Evolutionary conservation across 2,888 invertebrate species (phyloP).

Genomic region (Stenodera caucasica): DNA sequence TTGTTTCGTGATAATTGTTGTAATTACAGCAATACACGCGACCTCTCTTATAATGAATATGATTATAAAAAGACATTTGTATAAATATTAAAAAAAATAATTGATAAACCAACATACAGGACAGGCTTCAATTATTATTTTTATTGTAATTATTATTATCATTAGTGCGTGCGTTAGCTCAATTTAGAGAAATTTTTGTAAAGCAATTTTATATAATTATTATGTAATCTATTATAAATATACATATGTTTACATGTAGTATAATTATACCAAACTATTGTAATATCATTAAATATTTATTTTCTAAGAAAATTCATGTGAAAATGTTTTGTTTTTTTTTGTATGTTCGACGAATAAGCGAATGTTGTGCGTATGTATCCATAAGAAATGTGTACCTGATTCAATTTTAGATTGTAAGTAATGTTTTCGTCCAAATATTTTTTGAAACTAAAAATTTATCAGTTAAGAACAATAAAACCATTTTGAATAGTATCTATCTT

Average conservation of each 20-base stretch:
- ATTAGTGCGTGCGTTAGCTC: not conserved
- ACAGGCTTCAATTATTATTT: not conserved
- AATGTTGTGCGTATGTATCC: conserved; percentile 15
- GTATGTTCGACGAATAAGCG: conserved; percentile 3
- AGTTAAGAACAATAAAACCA: conserved; percentile 4
- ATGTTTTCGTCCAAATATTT: conserved; percentile 37
- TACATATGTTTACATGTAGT: not conserved
- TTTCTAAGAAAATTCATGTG: not conserved
- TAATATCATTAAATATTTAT: not conserved
- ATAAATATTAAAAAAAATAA: too few relatives aligned
- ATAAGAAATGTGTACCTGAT: conserved; percentile 37
- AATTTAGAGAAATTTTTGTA: not conserved
- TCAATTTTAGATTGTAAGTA: conserved; percentile 34
- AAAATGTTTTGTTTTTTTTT: conserved; percentile 23
- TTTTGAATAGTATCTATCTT: conserved; percentile 5
- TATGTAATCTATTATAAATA: not conserved
- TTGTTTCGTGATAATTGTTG: not conserved
- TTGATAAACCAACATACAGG: too few relatives aligned
- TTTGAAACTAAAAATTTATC: conserved; percentile 33
- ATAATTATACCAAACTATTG: conserved; percentile 21
- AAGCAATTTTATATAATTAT: conserved; percentile 1
- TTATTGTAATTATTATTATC: too few relatives aligned
- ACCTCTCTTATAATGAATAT: too few relatives aligned
- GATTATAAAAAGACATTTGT: too few relatives aligned
- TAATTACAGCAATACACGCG: not conserved